Evolutionary conservation across 2,888 invertebrate species (phyloP), one percentile per base, ranked within the genome.

Genomic region (Invenusta paracnida): DNA sequence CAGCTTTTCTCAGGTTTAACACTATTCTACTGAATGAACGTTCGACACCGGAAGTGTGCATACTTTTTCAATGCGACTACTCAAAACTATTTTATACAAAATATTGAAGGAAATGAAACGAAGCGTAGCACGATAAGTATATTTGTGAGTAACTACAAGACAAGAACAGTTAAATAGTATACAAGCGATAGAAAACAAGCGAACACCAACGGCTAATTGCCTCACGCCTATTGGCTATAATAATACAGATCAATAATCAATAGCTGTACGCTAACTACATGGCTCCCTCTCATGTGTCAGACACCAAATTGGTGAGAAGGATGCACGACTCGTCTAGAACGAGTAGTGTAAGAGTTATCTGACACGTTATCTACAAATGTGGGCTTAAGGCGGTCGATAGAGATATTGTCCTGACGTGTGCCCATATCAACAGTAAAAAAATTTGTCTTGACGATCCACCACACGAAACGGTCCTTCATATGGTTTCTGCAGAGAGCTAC

Each of bases 331-430:
- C 48, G 48, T 48, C 48, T 17, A 48, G 48, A 48, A 48, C 48
- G 48, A 48, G 48, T 48, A 48, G 17, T 48, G 48, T 48, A 48
- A 48, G 48, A 11, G 48, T 48, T 48, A 11, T 48, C 48, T 48
- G 48, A 48, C 48, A 48, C 29, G 85, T 91, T 89, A 73, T 82
- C 82, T 23, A 82, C 23, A 29, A 30, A 29, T 30, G 82, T 28
- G 30, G 82, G 82, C 82, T 82, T 82, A 28, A 82, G 82, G 29
- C 82, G 1, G 82, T 82, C 82, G 29, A 82, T 30, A 29, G 82
- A 29, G 29, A 82, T 30, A 30, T 82, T 29, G 28, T 82, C 82
- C 82, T 27, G 82, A 1, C 82, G 82, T 30, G 82, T 82, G 82
- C 82, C 82, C 2, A 82, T 23, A 30, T 82, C 82, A 30, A 82